A percentile compares a stretch with the other conserved stretches of the same genome.
These are phyloP conservation scores for Pangasianodon gigas DNA, from an alignment of 2,113 vertebrate genomes.

Conservation along the genomic window DNA sequence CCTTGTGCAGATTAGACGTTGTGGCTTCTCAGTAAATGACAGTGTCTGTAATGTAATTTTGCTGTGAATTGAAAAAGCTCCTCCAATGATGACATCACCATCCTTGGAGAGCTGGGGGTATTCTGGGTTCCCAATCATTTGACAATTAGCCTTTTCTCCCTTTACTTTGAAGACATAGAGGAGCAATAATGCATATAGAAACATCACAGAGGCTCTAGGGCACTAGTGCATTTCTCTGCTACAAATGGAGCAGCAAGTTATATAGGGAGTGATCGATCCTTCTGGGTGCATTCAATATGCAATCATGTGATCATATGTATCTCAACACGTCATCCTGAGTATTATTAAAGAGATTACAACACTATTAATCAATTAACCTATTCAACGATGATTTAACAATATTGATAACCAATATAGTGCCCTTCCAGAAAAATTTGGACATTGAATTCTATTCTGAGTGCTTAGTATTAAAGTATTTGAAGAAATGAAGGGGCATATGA, in stretches of 20 bases:
- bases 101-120: conserved; percentile 53
- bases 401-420: neutral
- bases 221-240: conserved; percentile 35
- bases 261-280: conserved; percentile 32
- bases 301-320: conserved; percentile 21
- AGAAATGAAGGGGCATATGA: neutral
- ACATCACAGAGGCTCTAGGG: conserved; percentile 42
- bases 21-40: conserved; percentile 54
- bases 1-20: conserved; percentile 56
- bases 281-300: conserved; percentile 41
- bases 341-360: neutral
- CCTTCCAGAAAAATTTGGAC: neutral
- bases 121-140: conserved; percentile 57
- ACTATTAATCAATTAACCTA: neutral
- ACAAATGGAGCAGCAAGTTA: conserved; percentile 10
- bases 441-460: neutral
- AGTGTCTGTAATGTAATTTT: conserved; percentile 41
- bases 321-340: neutral
- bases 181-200: conserved; percentile 42
- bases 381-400: neutral
- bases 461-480: neutral
- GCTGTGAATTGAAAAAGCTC: conserved; percentile 61
- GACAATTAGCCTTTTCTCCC: conserved; percentile 47
- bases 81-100: conserved; percentile 61
- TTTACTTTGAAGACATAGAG: conserved; percentile 42